A percentile compares a stretch with the other conserved stretches of the same genome.
phyloP scores from a whole-genome alignment of 2,888 invertebrate species.

The Morinoia aosen region DNA sequence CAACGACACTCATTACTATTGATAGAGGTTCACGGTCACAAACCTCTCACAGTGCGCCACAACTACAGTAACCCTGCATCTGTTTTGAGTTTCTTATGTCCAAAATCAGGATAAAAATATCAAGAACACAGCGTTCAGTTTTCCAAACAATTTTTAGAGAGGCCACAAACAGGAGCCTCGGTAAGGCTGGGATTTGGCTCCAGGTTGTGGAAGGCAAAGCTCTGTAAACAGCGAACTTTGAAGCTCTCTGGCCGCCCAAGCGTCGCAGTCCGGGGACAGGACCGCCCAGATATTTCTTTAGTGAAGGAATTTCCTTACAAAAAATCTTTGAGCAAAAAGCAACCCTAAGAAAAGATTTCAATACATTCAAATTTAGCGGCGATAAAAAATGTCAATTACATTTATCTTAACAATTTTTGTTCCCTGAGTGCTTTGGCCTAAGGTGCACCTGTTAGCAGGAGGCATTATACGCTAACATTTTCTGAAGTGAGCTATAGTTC shows the following conservation, averaged over 20 bases:
- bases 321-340: not conserved
- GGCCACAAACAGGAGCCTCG: not conserved
- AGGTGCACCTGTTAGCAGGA: no score
- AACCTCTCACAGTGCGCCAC: not conserved
- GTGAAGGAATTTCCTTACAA: not conserved
- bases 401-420: not conserved
- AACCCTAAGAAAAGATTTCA: not conserved
- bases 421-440: no score
- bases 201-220: not conserved
- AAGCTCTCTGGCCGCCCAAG: not conserved
- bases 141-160: not conserved
- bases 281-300: not conserved
- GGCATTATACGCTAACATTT: no score
- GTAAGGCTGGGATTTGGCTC: not conserved
- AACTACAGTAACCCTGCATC: not conserved
- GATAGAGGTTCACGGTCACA: not conserved
- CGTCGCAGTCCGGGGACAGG: not conserved
- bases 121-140: not conserved
- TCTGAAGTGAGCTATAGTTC: no score
- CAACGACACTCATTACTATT: not conserved
- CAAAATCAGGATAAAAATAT: not conserved
- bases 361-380: not conserved
- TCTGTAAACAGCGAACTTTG: not conserved
- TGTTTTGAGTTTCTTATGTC: not conserved
- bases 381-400: not conserved